Percentiles rank a stretch among this genome's conserved stretches.
Evolutionary conservation across 2,113 vertebrate species (phyloP).

Genomic region (Pygoscelis antarcticus): DNA sequence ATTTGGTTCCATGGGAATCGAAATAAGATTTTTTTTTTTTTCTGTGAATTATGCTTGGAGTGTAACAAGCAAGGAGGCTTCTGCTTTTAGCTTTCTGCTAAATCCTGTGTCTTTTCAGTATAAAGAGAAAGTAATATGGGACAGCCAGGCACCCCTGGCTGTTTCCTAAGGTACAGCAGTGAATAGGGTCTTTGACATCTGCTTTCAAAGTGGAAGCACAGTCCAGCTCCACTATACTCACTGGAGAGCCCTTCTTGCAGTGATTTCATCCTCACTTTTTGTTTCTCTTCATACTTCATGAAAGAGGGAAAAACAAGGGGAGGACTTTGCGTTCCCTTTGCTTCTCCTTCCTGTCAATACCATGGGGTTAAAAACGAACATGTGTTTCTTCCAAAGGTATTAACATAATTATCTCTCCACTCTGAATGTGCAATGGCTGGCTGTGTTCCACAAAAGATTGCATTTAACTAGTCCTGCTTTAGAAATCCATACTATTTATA

Average conservation of each 20-base stretch:
- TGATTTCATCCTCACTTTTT: not conserved
- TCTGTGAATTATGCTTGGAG: not conserved
- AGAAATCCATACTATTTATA: not conserved
- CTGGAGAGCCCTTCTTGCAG: not conserved
- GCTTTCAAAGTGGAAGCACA: not conserved
- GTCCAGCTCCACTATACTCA: not conserved
- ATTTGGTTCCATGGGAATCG: no score
- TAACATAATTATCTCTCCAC: not conserved
- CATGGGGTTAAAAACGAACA: not conserved
- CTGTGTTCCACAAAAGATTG: not conserved
- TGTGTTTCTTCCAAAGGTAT: not conserved
- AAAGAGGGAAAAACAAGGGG: not conserved
- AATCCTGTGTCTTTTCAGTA: not conserved
- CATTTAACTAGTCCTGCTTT: slow-evolving; percentile 21
- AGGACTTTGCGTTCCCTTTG: not conserved
- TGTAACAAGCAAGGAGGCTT: not conserved
- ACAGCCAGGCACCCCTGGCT: not conserved
- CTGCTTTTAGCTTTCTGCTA: not conserved
- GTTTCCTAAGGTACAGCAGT: no score
- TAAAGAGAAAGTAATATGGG: no score
- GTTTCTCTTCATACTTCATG: not conserved
- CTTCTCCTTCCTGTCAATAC: not conserved
- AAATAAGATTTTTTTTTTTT: not conserved
- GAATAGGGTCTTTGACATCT: not conserved
- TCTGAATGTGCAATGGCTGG: not conserved